Conservation (phyloP, 2,113 vertebrate species). For the Zapornia atra region DNA sequence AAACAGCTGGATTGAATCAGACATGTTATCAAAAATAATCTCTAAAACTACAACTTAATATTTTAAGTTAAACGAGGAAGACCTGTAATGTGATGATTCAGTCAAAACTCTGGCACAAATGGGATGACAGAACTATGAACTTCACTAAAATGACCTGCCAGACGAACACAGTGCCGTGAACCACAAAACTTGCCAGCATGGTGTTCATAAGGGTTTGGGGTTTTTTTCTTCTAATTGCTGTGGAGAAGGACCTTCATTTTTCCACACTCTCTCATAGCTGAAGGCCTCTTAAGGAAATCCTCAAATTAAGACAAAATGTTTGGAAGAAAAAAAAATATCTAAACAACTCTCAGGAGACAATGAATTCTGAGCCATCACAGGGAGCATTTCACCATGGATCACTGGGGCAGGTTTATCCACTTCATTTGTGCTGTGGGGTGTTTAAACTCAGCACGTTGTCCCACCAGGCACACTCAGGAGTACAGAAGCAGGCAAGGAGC, state of each 20-base stretch:
- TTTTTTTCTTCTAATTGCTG: not conserved
- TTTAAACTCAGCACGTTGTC: not conserved
- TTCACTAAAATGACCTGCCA: not conserved
- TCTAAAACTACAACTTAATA: not conserved
- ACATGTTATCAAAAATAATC: not conserved
- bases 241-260: not conserved
- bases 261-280: not conserved
- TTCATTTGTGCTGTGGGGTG: not conserved
- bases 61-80: constrained; percentile 2
- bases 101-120: not conserved
- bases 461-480: not conserved
- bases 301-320: not conserved
- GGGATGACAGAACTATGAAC: not conserved
- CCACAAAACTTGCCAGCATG: not conserved
- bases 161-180: not conserved
- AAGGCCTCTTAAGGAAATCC: not conserved
- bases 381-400: not conserved
- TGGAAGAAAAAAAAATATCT: not conserved
- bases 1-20: not conserved
- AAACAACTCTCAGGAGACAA: not conserved
- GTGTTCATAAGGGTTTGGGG: not conserved
- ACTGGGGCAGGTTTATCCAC: not conserved
- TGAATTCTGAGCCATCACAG: not conserved
- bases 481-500: not conserved
- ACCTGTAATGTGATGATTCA: constrained; percentile 41